Conservation (phyloP, 2,113 vertebrate genomes). For the Synchiropus splendidus region DNA sequence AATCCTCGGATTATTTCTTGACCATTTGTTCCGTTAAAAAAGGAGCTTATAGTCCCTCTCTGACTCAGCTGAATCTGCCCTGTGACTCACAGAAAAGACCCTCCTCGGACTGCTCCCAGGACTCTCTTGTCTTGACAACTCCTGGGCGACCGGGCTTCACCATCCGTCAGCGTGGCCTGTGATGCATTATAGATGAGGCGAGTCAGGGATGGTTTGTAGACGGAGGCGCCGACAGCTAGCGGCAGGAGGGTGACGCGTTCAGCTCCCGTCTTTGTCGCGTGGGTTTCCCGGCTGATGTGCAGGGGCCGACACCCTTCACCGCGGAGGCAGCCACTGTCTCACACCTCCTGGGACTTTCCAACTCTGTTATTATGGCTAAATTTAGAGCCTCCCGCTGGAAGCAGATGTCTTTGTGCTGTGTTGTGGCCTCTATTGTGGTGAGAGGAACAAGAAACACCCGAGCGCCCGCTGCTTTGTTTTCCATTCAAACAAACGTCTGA, state of each 20-base stretch:
- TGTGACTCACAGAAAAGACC: slow-evolving; percentile 19
- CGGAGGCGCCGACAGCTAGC: slow-evolving; percentile 16
- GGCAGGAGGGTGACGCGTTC: slow-evolving; percentile 19
- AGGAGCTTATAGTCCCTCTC: slow-evolving; percentile 11
- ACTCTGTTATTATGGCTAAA: slow-evolving; percentile 54
- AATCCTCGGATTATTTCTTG: slow-evolving; percentile 18
- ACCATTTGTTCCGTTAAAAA: slow-evolving; percentile 8
- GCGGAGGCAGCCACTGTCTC: slow-evolving; percentile 34
- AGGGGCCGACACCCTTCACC: slow-evolving; percentile 3
- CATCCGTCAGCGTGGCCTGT: slow-evolving; percentile 24
- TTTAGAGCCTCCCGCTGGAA: slow-evolving; percentile 33
- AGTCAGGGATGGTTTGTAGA: slow-evolving; percentile 38
- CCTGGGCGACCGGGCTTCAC: slow-evolving; percentile 9
- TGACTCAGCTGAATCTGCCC: slow-evolving; percentile 31
- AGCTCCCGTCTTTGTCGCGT: background rate
- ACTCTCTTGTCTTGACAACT: background rate
- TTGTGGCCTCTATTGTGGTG: slow-evolving; percentile 19
- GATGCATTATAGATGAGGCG: slow-evolving; percentile 64
- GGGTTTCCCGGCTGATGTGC: background rate
- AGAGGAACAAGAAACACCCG: slow-evolving; percentile 2
- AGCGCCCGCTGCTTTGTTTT: no score
- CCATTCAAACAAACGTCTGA: background rate
- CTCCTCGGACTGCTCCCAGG: slow-evolving; percentile 8
- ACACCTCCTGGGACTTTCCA: slow-evolving; percentile 49
- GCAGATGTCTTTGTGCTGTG: slow-evolving; percentile 36